Evolutionary conservation across 1,140 invertebrate genomes (phyloP).

Genomic region (Eumeta japonica): DNA sequence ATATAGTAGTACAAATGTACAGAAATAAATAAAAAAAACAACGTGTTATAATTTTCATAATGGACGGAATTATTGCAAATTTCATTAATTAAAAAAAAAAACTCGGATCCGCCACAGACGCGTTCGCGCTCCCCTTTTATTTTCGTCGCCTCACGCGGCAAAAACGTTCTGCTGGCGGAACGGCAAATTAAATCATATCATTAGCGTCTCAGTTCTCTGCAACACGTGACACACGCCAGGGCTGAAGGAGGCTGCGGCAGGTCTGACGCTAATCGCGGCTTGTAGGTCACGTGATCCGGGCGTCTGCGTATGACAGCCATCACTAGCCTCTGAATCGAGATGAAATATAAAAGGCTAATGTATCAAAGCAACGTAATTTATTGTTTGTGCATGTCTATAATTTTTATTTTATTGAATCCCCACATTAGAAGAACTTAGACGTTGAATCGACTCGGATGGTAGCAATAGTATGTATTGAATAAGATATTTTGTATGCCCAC

Average conservation of each 20-base stretch:
- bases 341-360: slow-evolving; percentile 15
- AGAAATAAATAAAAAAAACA: too few species aligned
- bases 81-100: too few species aligned
- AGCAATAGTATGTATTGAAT: too few species aligned
- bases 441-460: too few species aligned
- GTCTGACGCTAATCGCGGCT: slow-evolving; percentile 51
- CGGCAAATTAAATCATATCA: slow-evolving; percentile 51
- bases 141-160: slow-evolving; percentile 19
- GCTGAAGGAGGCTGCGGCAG: slow-evolving; percentile 46
- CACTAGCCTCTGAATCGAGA: not conserved
- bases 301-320: not conserved
- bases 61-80: slow-evolving; percentile 12
- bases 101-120: too few species aligned
- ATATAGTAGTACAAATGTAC: too few species aligned
- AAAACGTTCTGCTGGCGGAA: slow-evolving; percentile 30
- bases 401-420: too few species aligned
- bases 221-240: slow-evolving; percentile 35
- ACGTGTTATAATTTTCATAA: not conserved
- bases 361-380: too few species aligned
- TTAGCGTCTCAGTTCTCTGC: slow-evolving; percentile 44
- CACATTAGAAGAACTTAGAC: too few species aligned
- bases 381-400: too few species aligned
- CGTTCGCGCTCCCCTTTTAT: too few species aligned
- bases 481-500: too few species aligned
- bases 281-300: slow-evolving; percentile 32